These are phyloP conservation scores for Corvus moneduloides DNA, from an alignment of 2,113 vertebrate genomes.

Conservation along the genomic window DNA sequence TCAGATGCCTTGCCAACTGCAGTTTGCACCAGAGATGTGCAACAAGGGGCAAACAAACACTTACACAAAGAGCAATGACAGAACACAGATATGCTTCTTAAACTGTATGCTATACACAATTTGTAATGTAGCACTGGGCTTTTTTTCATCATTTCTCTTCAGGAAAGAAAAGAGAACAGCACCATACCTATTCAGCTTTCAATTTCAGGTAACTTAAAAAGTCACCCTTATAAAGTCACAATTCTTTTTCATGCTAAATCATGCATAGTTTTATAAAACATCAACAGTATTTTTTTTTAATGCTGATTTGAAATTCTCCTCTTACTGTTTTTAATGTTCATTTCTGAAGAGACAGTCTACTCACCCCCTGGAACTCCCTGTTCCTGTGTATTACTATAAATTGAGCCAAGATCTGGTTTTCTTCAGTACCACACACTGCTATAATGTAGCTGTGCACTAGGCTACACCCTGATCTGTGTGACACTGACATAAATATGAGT, in stretches of 20 bases:
- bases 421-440: neutral
- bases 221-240: neutral
- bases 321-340: neutral
- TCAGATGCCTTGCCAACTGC: neutral
- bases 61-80: neutral
- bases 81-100: neutral
- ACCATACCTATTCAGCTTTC: neutral
- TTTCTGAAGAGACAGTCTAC: neutral
- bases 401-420: neutral
- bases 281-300: neutral
- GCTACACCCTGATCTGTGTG: neutral
- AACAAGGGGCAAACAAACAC: conserved; percentile 2
- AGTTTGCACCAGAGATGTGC: neutral
- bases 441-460: neutral
- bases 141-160: conserved; percentile 1
- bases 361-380: neutral
- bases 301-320: neutral
- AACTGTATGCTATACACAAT: neutral
- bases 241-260: neutral
- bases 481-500: neutral
- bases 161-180: neutral
- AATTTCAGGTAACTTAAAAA: neutral
- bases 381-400: neutral
- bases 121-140: neutral
- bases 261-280: neutral